A percentile compares a stretch with the other conserved stretches of the same genome.
phyloP scores from a whole-genome alignment of 2,888 invertebrate genomes.

The Ornithoptera alexandrae region DNA sequence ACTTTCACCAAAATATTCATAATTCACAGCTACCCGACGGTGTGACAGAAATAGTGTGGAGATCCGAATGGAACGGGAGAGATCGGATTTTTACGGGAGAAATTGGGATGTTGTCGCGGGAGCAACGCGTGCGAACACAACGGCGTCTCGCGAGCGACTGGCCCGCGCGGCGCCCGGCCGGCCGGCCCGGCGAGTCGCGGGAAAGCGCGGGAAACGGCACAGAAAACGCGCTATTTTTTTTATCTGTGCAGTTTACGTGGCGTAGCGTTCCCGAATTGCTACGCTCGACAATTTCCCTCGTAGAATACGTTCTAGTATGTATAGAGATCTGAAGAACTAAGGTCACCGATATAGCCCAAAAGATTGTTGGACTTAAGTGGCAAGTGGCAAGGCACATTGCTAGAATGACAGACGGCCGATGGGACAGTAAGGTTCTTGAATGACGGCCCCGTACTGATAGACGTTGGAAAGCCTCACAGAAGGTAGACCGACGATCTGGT shows the following conservation, averaged over 20 bases:
- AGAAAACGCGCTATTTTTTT: conserved; percentile 20
- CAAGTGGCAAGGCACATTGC: too few species aligned
- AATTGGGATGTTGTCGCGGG: background rate
- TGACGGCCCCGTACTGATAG: too few species aligned
- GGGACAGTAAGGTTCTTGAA: too few species aligned
- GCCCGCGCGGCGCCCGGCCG: conserved; percentile 9
- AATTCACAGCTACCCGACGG: conserved; percentile 7
- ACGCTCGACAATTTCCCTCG: conserved; percentile 5
- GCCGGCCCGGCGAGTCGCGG: conserved; percentile 21
- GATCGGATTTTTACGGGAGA: conserved; percentile 19
- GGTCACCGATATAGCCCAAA: too few species aligned
- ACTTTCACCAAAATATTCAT: conserved; percentile 20
- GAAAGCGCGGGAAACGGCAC: conserved; percentile 29
- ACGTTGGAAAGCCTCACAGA: too few species aligned
- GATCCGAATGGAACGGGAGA: conserved; percentile 8
- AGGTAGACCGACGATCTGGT: too few species aligned
- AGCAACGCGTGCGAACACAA: conserved; percentile 3
- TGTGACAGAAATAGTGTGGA: conserved; percentile 11
- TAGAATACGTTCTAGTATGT: conserved; percentile 1
- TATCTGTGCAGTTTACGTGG: conserved; percentile 19
- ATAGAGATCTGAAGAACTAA: too few species aligned
- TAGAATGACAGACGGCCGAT: too few species aligned
- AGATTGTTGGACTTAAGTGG: too few species aligned
- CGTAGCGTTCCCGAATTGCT: conserved; percentile 14
- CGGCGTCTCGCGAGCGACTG: conserved; percentile 25